These are phyloP conservation scores for Lepus americanus DNA, from an alignment of 2,113 vertebrate species.

Conservation along the genomic window DNA sequence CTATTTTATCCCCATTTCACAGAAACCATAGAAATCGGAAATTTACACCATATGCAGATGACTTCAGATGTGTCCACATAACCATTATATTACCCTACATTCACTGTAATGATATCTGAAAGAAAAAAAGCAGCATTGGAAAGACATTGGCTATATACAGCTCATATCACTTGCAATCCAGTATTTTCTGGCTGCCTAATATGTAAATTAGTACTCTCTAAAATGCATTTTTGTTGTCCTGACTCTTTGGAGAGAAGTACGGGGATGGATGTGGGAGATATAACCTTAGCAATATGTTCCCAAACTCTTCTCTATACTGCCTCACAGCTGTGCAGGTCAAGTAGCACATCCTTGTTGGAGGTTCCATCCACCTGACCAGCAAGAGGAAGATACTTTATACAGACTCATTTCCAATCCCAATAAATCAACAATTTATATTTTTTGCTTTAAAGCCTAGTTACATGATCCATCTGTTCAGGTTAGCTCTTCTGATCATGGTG, in stretches of 20 bases:
- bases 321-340: background rate
- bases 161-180: background rate
- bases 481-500: slow-evolving; percentile 52
- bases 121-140: background rate
- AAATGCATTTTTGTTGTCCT: background rate
- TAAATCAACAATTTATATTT: background rate
- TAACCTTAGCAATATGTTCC: background rate
- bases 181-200: background rate
- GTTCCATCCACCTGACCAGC: background rate
- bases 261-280: background rate
- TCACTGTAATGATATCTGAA: background rate
- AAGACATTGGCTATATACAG: background rate
- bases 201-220: background rate
- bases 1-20: background rate
- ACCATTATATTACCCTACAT: background rate
- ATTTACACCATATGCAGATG: background rate
- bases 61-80: background rate
- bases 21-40: background rate
- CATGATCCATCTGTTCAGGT: slow-evolving; percentile 25
- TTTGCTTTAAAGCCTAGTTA: slow-evolving; percentile 12
- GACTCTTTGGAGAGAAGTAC: background rate
- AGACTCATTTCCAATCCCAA: background rate
- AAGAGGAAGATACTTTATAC: background rate
- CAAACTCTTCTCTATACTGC: background rate
- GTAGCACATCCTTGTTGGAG: background rate